Evolutionary conservation across 1,140 invertebrate species (phyloP), one percentile per base, ranked within the genome.

Genomic region (Alviniconcha marisindica): DNA sequence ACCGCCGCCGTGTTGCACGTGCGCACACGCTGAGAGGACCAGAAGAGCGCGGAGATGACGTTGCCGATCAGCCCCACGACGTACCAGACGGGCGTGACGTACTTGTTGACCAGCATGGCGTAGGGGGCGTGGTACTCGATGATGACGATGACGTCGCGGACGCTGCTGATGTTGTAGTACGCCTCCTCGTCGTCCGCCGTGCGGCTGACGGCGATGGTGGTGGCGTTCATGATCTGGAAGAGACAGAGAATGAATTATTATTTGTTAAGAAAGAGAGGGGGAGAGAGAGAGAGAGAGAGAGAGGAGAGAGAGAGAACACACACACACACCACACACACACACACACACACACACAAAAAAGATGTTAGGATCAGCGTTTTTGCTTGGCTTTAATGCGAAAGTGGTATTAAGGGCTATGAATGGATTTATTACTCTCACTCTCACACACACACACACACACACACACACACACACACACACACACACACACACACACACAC

Each of bases 1-100:
- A 88, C 86, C 21, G 91, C 90, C 24, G 91, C 92, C n/a, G 89
- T 90, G 81, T 88, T 88, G 82, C 83, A 87, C 24, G 86, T 84
- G 33, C 91, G 83, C 85, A 92, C 88, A 21, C 88, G 84, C 5
- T 87, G 87, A 56, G 87, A 83, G 63, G 89, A 76, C 92, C 91
- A 93, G 12, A 93, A 77, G 15, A 87, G 40, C 5, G 85, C 84
- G 7, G 91, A 91, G 0, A 90, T 69, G 48, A 89, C 71, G 83
- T 93, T 93, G 0, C 91, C 91, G 21, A 89, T 69, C 33, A 90
- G 77, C 1, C 92, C 92, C n/a, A 93, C 85, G n/a, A 89, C 77
- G 82, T 89, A 89, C 85, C 89, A 89, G 33, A 91, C 79, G 0
- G 89, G 89, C 1, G 89, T 89, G 44, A 91, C 82, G 69, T 73